Evolutionary conservation across 2,888 invertebrate species (phyloP).

Genomic region (Achlya flavicornis): DNA sequence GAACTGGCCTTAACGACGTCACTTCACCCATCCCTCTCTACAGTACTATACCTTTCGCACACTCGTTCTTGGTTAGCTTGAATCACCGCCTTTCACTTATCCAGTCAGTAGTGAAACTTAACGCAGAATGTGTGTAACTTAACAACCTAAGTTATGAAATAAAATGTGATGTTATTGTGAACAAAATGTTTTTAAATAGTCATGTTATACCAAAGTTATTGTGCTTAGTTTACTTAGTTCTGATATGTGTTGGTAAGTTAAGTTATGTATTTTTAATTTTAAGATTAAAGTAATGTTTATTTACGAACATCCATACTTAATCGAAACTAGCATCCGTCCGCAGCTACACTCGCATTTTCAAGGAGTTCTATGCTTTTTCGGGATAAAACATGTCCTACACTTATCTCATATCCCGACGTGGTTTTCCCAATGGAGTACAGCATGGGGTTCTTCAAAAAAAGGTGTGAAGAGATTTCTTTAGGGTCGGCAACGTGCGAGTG

Average conservation of each 20-base stretch:
- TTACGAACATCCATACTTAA: no score
- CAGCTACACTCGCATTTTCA: no score
- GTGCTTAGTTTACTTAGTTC: conserved; percentile 55
- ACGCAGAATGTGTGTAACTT: conserved; percentile 20
- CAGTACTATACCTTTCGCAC: conserved; percentile 46
- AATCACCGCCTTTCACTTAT: conserved; percentile 69
- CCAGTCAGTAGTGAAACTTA: conserved; percentile 38
- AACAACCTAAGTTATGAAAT: conserved; percentile 12
- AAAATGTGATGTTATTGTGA: conserved; percentile 27
- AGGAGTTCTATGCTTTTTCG: no score
- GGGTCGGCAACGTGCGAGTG: no score
- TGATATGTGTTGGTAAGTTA: conserved; percentile 48
- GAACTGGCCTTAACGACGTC: conserved; percentile 41
- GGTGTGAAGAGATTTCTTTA: no score
- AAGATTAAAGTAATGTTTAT: neutral
- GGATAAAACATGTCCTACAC: no score
- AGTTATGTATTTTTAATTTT: conserved; percentile 22
- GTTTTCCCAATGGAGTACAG: no score
- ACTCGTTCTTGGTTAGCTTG: conserved; percentile 41
- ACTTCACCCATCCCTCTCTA: conserved; percentile 43
- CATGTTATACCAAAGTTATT: conserved; percentile 69
- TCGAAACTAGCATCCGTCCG: no score
- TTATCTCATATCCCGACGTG: no score
- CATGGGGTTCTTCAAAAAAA: no score
- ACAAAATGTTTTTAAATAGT: conserved; percentile 59